Percentiles rank a stretch among this genome's conserved stretches.
Evolutionary conservation across 2,797 vertebrate genomes (phyloP).

Genomic region (Helostoma temminkii): DNA sequence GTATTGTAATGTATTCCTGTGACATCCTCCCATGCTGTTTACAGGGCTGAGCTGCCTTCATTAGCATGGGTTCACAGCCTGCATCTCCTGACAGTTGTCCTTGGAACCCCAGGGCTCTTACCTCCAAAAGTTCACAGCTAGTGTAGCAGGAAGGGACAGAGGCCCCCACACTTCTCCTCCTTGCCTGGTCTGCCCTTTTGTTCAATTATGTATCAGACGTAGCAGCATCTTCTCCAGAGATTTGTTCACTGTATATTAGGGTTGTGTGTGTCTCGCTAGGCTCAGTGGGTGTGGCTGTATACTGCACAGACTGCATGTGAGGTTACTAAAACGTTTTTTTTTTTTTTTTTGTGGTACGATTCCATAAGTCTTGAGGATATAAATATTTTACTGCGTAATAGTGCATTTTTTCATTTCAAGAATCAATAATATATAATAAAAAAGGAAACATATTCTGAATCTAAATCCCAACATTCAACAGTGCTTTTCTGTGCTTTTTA

Average conservation of each 20-base stretch:
- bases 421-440: too few species aligned
- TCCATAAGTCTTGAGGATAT: not conserved
- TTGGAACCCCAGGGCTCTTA: slow-evolving; percentile 83
- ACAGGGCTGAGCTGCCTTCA: slow-evolving; percentile 86
- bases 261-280: slow-evolving; percentile 29
- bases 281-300: slow-evolving; percentile 29
- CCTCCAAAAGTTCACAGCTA: slow-evolving; percentile 82
- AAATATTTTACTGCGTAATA: not conserved
- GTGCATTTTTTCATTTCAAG: too few species aligned
- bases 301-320: slow-evolving; percentile 15
- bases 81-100: slow-evolving; percentile 86
- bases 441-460: not conserved
- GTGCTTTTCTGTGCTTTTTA: slow-evolving; percentile 8
- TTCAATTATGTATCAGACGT: slow-evolving; percentile 78
- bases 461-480: not conserved
- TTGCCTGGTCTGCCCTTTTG: slow-evolving; percentile 71
- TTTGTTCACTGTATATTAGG: slow-evolving; percentile 46
- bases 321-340: not conserved
- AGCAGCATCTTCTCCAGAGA: slow-evolving; percentile 59
- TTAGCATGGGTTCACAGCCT: slow-evolving; percentile 87
- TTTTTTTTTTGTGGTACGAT: too few species aligned
- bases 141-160: slow-evolving; percentile 65
- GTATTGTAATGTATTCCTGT: slow-evolving; percentile 89
- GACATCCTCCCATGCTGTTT: slow-evolving; percentile 88
- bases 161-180: slow-evolving; percentile 51